These are phyloP conservation scores for Parazoanthus darwini DNA, from an alignment of 92 coral and sea anemone genomes.

Conservation along the genomic window DNA sequence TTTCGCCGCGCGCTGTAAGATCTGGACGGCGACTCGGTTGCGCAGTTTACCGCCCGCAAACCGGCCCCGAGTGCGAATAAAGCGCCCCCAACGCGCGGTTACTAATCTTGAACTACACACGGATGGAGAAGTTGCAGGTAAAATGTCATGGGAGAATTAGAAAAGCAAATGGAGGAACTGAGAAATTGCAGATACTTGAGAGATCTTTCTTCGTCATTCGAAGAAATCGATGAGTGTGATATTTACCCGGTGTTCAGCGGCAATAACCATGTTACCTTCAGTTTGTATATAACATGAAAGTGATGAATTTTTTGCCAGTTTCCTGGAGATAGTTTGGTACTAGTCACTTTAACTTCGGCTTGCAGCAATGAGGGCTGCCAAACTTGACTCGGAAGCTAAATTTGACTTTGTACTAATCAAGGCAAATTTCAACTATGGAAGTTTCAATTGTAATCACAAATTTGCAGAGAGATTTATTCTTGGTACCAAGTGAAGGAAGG, in stretches of 20 bases:
- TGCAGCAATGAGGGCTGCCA: too few relatives aligned
- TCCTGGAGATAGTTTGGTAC: too few relatives aligned
- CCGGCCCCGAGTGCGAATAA: neutral
- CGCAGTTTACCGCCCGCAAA: too few relatives aligned
- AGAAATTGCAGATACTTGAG: conserved; percentile 3
- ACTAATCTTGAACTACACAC: neutral
- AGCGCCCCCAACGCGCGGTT: neutral
- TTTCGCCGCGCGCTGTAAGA: too few relatives aligned
- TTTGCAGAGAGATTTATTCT: too few relatives aligned
- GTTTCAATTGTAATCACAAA: too few relatives aligned
- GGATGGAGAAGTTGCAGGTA: neutral
- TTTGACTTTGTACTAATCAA: too few relatives aligned
- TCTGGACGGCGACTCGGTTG: too few relatives aligned
- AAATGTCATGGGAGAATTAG: neutral
- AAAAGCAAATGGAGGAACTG: conserved; percentile 27
- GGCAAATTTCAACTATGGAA: too few relatives aligned
- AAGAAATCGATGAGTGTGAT: conserved; percentile 9
- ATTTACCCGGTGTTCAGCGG: neutral
- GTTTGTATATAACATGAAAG: neutral
- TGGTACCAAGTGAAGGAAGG: too few relatives aligned
- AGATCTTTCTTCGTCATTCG: neutral
- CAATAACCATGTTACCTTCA: neutral
- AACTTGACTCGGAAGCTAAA: too few relatives aligned
- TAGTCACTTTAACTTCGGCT: too few relatives aligned
- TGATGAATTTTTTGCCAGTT: neutral